These are phyloP conservation scores for Geotrypetes seraphini DNA, from an alignment of 2,797 vertebrate genomes.

Conservation along the genomic window DNA sequence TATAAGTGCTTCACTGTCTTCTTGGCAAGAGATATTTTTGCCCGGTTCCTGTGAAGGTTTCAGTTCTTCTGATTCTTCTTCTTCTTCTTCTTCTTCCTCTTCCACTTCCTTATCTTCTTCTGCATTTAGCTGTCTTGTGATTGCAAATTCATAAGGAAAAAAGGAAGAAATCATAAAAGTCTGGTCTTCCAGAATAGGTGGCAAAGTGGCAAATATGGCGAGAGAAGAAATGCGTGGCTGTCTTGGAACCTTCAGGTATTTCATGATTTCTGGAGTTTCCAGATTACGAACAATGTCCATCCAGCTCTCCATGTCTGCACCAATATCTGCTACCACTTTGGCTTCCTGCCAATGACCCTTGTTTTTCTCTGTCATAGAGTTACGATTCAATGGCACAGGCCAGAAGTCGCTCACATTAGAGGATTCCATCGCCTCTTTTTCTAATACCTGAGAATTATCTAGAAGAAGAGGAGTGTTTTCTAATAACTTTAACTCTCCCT, in stretches of 20 bases:
- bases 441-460: background rate
- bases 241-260: conserved; percentile 36
- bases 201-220: conserved; percentile 47
- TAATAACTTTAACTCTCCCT: background rate
- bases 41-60: conserved; percentile 17
- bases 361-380: background rate
- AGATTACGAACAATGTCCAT: conserved; percentile 80
- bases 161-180: conserved; percentile 6
- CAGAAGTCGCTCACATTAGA: too few species aligned
- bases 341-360: background rate
- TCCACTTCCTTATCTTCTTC: background rate
- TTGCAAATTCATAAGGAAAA: background rate
- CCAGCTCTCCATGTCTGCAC: conserved; percentile 72
- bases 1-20: conserved; percentile 18
- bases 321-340: background rate
- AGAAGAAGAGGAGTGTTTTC: background rate
- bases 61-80: background rate
- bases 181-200: conserved; percentile 74
- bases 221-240: conserved; percentile 30
- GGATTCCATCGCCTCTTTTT: background rate
- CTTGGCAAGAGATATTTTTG: conserved; percentile 22
- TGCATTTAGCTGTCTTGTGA: background rate
- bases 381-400: too few species aligned
- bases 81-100: background rate
- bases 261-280: conserved; percentile 62